Evolutionary conservation across 2,113 vertebrate species (phyloP), one percentile per base, ranked within the genome.

Genomic region (Ibidorhyncha struthersii): DNA sequence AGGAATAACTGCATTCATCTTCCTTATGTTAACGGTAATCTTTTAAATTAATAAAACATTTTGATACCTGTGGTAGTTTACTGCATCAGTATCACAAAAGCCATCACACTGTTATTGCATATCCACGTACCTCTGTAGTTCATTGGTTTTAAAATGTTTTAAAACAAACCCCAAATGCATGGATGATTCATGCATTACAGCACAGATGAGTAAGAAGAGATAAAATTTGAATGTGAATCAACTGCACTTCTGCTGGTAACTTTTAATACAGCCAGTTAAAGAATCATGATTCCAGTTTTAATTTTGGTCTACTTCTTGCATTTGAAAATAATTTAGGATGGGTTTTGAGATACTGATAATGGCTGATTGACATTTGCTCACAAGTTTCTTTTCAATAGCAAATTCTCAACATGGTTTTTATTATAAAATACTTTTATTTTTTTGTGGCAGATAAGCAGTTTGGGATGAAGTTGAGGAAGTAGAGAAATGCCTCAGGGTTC

Each of bases 1-100:
- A 69, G 99, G 99, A 80, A 97, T 99, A 82, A 98, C 99, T 43
- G 99, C 99, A 7, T 99, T 99, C 96, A 98, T 99, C 97, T 99
- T 99, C 95, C 97, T 99, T 80, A 99, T 99, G 99, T 96, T 99
- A 86, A 99, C 96, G 97, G 99, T 99, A 98, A 98, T 93, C 25
- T 82, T 95, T 87, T 72, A 25, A 80, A 87, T 85, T 69, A 69
- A 45, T 96, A 49, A 63, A 86, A 72, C 43, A 43, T 55, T 59
- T 78, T 61, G 65, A 69, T 77, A 5, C 53, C 3, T 59, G 5
- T 71, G 36, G 21, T 89, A 63, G 10, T 38, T 86, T 58, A 43
- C n/a, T 86, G 77, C 73, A 12, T 81, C 67, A 53, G 27, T 71
- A 45, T 84, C 74, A 56, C 85, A 90, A 90, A 91, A 90, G n/a